Base-by-base conservation (phyloP, 2,113 vertebrate genomes). In the Carassius gibelio region DNA sequence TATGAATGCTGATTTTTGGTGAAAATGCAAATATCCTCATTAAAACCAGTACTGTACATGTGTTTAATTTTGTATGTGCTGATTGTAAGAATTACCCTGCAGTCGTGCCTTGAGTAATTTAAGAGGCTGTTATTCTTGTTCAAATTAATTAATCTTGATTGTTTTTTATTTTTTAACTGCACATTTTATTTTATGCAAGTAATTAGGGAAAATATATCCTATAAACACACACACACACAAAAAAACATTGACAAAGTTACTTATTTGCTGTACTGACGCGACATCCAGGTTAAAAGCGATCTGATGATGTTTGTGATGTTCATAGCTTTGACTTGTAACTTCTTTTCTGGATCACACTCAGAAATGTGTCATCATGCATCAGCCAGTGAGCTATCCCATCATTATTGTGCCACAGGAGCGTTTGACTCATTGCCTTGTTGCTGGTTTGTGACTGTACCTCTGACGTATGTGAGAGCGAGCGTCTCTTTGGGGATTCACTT, bases 291-390 rank as follows among this genome's bases (percentile, higher is more conserved):
- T 45, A 45, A 10, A 9, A 45, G 42, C 9, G 42, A 13, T 81
- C 42, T 81, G 52, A 81, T 81, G 17, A 66, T 50, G 15, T 55
- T 52, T 52, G 3, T 66, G 62, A 68, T 34, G n/a, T 81, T 68
- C n/a, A 21, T 68, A 30, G n/a, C 42, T 81, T 45, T 19, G 21
- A 66, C n/a, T 26, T 26, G 38, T 64, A 61, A 66, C 36, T 48
- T 81, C 23, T 34, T 50, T 19, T 38, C 34, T 34, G 23, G 42
- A 50, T 81, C 79, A 52, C 76, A 21, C 55, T 61, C 2, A 55
- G 42, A 68, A 50, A 81, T 50, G 79, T 81, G 79, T 81, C 79
- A 81, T 45, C 2, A 23, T 30, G 79, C 23, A 48, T 81, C 79
- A 50, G 62, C 17, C 17, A 64, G 59, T 4, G 77, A 80, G 59